phyloP scores from a whole-genome alignment of 2,888 invertebrate species.

The Germaria angustata region DNA sequence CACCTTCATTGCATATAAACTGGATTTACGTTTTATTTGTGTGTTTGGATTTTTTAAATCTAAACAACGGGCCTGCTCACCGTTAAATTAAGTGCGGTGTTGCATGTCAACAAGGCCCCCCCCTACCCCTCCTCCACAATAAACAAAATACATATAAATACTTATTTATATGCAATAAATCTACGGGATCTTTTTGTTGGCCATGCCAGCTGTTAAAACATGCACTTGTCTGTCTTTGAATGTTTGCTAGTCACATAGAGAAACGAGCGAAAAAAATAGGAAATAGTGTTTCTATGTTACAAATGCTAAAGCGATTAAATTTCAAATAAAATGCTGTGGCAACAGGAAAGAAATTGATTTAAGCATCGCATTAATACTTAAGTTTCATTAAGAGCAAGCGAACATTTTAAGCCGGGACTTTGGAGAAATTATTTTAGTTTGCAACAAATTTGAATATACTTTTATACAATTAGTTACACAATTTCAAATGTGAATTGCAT shows the following conservation, averaged over 20 bases:
- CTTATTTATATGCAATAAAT: too few relatives aligned
- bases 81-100: conserved; percentile 51
- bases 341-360: conserved; percentile 5
- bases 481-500: background rate
- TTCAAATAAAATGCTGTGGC: conserved; percentile 10
- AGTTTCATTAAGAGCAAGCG: background rate
- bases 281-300: conserved; percentile 59
- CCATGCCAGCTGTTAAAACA: conserved; percentile 28
- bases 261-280: conserved; percentile 17
- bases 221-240: conserved; percentile 34
- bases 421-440: background rate
- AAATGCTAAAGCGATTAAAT: conserved; percentile 44
- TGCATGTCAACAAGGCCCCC: conserved; percentile 50
- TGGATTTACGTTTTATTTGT: conserved; percentile 32
- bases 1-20: conserved; percentile 46
- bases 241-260: conserved; percentile 25
- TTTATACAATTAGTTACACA: background rate
- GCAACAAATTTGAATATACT: background rate
- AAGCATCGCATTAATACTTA: background rate
- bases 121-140: too few relatives aligned
- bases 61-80: conserved; percentile 28
- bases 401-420: background rate
- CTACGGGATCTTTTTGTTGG: conserved; percentile 32
- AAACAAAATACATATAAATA: background rate
- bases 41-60: conserved; percentile 4